These are phyloP conservation scores for Zaprionus inermis DNA, from an alignment of 1,140 invertebrate genomes.

Conservation along the genomic window DNA sequence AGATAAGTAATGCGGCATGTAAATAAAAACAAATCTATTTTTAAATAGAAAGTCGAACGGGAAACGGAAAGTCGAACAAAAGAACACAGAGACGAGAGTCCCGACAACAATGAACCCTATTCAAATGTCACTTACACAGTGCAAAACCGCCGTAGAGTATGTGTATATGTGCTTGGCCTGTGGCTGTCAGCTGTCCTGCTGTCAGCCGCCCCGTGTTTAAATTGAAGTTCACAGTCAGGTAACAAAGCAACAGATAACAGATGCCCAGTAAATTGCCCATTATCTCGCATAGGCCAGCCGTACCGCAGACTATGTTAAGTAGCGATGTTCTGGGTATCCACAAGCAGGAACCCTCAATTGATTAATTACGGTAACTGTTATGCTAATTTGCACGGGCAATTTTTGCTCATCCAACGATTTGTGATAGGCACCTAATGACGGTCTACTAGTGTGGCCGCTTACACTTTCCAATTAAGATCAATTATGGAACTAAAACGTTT, in stretches of 20 bases:
- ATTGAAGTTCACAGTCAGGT: constrained; percentile 65
- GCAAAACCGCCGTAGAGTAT: background rate
- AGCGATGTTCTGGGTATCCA: background rate
- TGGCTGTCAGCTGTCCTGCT: constrained; percentile 64
- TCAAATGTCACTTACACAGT: constrained; percentile 43
- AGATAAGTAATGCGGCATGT: constrained; percentile 78
- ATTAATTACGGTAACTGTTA: constrained; percentile 77
- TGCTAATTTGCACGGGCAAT: constrained; percentile 68
- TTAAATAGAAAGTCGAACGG: constrained; percentile 65
- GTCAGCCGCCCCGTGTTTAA: constrained; percentile 63
- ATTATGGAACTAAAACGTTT: background rate
- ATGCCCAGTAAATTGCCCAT: constrained; percentile 29
- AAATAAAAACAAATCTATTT: constrained; percentile 81
- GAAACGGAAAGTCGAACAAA: constrained; percentile 4
- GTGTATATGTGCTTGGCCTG: constrained; percentile 22
- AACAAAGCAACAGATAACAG: constrained; percentile 48
- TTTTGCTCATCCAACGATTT: constrained; percentile 57
- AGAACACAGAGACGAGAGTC: background rate
- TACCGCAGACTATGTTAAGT: background rate
- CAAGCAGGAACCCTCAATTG: constrained; percentile 48
- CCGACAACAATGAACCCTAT: constrained; percentile 68
- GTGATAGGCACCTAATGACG: constrained; percentile 58
- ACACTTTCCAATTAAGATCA: constrained; percentile 24
- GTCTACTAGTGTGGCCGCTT: constrained; percentile 52
- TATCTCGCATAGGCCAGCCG: background rate